These are phyloP conservation scores for Diploscapter pachys DNA, from an alignment of 1,140 invertebrate genomes.

Conservation along the genomic window DNA sequence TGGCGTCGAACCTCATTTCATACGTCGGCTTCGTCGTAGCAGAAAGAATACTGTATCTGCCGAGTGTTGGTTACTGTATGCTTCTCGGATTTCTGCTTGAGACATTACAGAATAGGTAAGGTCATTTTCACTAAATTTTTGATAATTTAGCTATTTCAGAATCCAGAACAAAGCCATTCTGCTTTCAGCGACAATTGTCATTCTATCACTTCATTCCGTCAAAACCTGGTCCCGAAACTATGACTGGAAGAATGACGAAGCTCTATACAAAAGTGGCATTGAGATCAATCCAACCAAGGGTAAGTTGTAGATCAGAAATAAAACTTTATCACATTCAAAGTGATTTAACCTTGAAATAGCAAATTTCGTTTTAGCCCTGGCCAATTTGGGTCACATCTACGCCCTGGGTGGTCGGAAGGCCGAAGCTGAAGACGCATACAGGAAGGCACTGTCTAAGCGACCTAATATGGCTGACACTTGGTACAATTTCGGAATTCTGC, in stretches of 20 bases:
- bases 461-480: conserved; percentile 94
- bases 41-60: conserved; percentile 88
- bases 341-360: neutral
- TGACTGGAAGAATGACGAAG: conserved; percentile 89
- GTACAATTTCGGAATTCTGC: conserved; percentile 89
- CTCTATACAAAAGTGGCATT: conserved; percentile 83
- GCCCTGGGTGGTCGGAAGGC: conserved; percentile 76
- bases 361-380: conserved; percentile 71
- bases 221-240: conserved; percentile 77
- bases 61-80: conserved; percentile 93
- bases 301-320: conserved; percentile 62
- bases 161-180: conserved; percentile 40
- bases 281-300: conserved; percentile 94
- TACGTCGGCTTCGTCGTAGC: conserved; percentile 94
- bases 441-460: conserved; percentile 78
- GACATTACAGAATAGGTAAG: no score
- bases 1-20: conserved; percentile 92
- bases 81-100: conserved; percentile 75
- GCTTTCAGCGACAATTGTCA: conserved; percentile 2
- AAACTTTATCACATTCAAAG: neutral
- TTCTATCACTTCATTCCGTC: conserved; percentile 66
- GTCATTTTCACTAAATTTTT: conserved; percentile 1
- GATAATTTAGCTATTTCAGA: neutral
- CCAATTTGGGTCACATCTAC: conserved; percentile 84
- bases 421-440: conserved; percentile 82